Evolutionary conservation across 2,888 invertebrate species (phyloP), one percentile per base, ranked within the genome.

Genomic region (Drosophila siamana): DNA sequence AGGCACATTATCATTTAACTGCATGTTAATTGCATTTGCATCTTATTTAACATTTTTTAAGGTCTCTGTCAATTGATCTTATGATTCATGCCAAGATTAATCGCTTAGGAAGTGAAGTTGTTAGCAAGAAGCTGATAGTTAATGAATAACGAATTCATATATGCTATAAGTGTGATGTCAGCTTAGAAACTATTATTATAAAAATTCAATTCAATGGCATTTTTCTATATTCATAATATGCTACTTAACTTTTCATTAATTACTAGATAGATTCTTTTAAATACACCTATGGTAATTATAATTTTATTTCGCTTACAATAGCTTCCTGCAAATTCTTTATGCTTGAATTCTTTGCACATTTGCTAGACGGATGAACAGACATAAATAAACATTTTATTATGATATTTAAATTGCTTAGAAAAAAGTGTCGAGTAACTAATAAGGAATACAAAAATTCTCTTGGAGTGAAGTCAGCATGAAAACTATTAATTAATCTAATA

Each of bases 1-100:
- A 62, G 69, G 83, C 70, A 60, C 62, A 67, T 69, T 75, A 52
- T 48, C 40, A 62, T 36, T 68, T 51, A 47, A 33, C 38, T 54
- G 61, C 26, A 56, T 67, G 46, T 47, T 55, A 30, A 56, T 62
- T 62, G 63, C 22, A 41, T 48, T 38, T 54, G 46, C 22, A 16
- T 15, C 19, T 64, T 54, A 43, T 41, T 41, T 24, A 38, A 43
- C 24, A 24, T 40, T 28, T 28, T 40, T 59, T 19, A 40, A 28
- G 30, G n/a, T 16, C 36, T 61, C 33, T 56, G 47, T 63, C 55
- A 55, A 64, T 59, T 57, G 51, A 61, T 33, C 30, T 16, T 0
- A 47, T 67, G 63, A 61, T 64, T 64, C 47, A 73, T 16, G 7
- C 5, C 11, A 4, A 56, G 26, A 24, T 47, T 56, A 47, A 19